A percentile compares a stretch with the other conserved stretches of the same genome.
These are phyloP conservation scores for Orthonyx spaldingii DNA, from an alignment of 2,113 vertebrate species.

Conservation along the genomic window DNA sequence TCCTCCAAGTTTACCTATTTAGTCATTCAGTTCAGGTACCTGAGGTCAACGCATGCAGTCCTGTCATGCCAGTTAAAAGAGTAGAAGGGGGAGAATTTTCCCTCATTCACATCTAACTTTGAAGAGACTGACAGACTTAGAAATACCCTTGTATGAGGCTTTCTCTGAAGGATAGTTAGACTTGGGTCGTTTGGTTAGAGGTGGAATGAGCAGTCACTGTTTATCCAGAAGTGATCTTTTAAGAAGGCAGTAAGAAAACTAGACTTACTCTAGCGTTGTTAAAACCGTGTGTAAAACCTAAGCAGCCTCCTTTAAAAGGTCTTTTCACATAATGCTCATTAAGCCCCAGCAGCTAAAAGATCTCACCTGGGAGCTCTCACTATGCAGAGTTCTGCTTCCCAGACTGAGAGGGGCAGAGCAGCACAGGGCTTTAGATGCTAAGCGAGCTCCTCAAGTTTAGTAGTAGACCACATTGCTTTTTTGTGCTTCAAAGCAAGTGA, in stretches of 20 bases:
- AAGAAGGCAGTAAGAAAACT: background rate
- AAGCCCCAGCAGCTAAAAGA: background rate
- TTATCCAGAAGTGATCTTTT: background rate
- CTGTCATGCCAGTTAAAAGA: background rate
- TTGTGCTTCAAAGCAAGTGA: background rate
- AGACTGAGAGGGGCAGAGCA: background rate
- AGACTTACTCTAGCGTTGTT: background rate
- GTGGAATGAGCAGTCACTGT: background rate
- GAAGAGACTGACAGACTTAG: background rate
- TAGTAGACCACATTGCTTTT: background rate
- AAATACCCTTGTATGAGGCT: background rate
- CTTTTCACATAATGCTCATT: background rate
- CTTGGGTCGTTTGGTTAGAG: background rate
- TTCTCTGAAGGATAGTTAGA: background rate
- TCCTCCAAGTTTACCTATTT: background rate
- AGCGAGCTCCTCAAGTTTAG: background rate
- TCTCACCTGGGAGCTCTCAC: background rate
- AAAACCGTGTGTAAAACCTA: background rate
- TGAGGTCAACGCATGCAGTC: accelerated
- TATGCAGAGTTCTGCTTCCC: background rate
- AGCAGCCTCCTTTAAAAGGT: background rate
- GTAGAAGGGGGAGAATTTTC: background rate
- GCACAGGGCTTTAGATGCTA: background rate
- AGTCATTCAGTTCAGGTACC: background rate
- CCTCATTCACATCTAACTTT: background rate